Percentiles rank a stretch among this genome's conserved stretches.
Conservation (phyloP, 2,113 vertebrate genomes). For the Orcinus orca region DNA sequence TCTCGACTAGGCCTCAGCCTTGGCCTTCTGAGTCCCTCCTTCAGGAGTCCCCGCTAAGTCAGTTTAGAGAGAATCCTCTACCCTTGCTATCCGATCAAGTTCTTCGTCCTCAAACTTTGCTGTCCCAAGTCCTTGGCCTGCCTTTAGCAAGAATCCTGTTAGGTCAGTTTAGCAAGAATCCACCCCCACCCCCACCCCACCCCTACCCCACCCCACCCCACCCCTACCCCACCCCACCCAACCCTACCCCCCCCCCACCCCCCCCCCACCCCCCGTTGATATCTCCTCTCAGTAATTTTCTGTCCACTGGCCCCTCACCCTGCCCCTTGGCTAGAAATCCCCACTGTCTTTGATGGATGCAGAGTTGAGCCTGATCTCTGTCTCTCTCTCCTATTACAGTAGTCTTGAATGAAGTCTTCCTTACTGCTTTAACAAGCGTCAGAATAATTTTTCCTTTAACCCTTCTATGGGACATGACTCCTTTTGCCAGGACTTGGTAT, state of each 20-base stretch:
- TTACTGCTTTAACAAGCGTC: background rate
- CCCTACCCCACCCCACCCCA: fast-evolving
- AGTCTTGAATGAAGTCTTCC: conserved; percentile 24
- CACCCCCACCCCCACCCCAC: fast-evolving
- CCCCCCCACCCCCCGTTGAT: too few relatives aligned
- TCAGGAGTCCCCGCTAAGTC: background rate
- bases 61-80: background rate
- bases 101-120: background rate
- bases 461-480: background rate
- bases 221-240: fast-evolving
- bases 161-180: background rate
- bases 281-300: background rate
- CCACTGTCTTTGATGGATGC: background rate
- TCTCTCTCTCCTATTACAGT: background rate
- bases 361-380: background rate
- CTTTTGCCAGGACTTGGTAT: background rate
- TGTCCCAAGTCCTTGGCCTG: background rate
- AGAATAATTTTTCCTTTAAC: background rate
- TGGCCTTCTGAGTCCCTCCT: background rate
- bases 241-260: too few relatives aligned
- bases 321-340: background rate
- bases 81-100: background rate
- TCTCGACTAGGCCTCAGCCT: background rate
- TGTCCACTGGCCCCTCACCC: background rate
- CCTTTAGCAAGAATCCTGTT: background rate